phyloP scores from a whole-genome alignment of 2,113 vertebrate species.

The Myrmophylax atrothorax region DNA sequence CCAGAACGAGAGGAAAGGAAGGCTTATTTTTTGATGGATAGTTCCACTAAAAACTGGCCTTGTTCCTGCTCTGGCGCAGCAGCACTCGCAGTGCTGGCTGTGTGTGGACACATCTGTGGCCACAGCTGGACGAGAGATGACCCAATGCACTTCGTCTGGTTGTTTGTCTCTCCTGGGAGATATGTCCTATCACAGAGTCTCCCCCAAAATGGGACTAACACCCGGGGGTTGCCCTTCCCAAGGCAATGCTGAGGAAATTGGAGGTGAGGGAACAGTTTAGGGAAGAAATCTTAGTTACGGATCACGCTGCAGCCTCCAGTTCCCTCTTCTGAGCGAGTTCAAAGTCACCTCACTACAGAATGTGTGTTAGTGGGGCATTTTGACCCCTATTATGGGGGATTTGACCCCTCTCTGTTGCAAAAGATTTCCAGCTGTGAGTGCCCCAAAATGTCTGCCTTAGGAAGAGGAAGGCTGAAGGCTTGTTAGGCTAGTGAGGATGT shows the following conservation, averaged over 20 bases:
- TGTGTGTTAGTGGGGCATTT: background rate
- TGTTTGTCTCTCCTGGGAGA: background rate
- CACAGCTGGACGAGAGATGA: background rate
- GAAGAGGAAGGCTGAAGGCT: background rate
- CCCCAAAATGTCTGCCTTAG: background rate
- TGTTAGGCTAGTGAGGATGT: background rate
- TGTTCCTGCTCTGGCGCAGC: background rate
- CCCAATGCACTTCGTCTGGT: background rate
- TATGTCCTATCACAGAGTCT: rapidly evolving
- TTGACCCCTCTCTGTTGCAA: background rate
- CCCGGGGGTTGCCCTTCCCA: rapidly evolving
- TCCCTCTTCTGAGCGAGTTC: too few relatives aligned
- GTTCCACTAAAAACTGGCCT: background rate
- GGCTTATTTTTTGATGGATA: background rate
- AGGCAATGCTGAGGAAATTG: background rate
- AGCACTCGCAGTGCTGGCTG: rapidly evolving
- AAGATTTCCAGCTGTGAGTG: background rate
- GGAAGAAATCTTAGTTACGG: background rate
- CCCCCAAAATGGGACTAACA: background rate
- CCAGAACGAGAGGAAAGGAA: background rate
- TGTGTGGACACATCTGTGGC: background rate
- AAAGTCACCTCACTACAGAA: background rate
- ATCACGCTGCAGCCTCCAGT: background rate
- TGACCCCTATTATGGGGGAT: rapidly evolving
- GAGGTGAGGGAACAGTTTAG: background rate